Evolutionary conservation across 1,140 invertebrate species (phyloP).

Genomic region (Charaxes varanes): DNA sequence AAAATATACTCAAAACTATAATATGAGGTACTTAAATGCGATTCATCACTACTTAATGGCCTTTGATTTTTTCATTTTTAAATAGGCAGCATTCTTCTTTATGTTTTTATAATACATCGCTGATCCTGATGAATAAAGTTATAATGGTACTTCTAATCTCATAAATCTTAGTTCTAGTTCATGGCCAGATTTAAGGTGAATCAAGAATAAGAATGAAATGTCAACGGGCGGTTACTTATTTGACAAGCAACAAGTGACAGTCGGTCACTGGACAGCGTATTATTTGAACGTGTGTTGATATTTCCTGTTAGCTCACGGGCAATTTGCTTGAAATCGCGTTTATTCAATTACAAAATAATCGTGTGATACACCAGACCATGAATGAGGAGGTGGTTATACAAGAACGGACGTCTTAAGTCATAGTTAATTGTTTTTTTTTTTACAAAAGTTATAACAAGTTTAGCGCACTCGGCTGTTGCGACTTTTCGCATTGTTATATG

Average conservation of each 20-base stretch:
- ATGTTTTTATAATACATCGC: constrained; percentile 12
- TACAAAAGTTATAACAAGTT: constrained; percentile 32
- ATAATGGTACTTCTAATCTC: too few relatives aligned
- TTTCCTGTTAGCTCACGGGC: constrained; percentile 38
- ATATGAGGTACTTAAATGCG: too few relatives aligned
- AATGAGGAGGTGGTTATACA: constrained; percentile 38
- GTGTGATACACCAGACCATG: constrained; percentile 38
- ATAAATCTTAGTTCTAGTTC: constrained; percentile 56
- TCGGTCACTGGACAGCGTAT: constrained; percentile 49
- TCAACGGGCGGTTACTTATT: constrained; percentile 11
- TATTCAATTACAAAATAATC: constrained; percentile 64
- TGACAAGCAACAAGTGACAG: constrained; percentile 30
- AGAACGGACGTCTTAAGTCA: constrained; percentile 34
- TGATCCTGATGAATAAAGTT: too few relatives aligned
- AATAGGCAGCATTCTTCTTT: too few relatives aligned
- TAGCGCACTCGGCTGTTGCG: constrained; percentile 28
- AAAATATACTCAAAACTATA: too few relatives aligned
- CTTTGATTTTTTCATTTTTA: too few relatives aligned
- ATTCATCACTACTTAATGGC: too few relatives aligned
- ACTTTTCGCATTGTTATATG: constrained; percentile 34
- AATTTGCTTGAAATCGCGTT: constrained; percentile 63
- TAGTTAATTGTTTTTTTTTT: constrained; percentile 20
- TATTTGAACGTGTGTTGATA: constrained; percentile 46
- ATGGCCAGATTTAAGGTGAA: constrained; percentile 25
- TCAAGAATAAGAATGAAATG: constrained; percentile 12